Conservation (phyloP, 2,888 invertebrate genomes). For the Imbricaverruca yamaguchii region DNA sequence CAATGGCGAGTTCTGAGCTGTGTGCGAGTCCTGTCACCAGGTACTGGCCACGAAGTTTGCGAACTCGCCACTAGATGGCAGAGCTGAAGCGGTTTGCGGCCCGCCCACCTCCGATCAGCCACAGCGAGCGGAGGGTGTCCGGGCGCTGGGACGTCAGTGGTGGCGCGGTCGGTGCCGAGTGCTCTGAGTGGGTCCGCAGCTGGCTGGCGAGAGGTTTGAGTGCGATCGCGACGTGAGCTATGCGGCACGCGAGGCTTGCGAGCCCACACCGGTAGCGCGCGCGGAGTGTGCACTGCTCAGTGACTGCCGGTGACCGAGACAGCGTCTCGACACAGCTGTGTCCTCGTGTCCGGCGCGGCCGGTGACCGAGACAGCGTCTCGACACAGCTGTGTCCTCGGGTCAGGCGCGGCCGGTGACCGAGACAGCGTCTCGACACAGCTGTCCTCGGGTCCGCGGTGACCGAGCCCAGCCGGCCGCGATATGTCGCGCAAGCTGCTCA, state of each 20-base stretch:
- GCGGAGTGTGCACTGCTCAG: not conserved
- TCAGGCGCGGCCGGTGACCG: not conserved
- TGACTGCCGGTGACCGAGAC: not conserved
- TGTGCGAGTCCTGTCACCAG: too few species aligned
- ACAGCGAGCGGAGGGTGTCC: not conserved
- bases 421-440: not conserved
- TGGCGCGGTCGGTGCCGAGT: too few species aligned
- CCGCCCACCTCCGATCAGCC: not conserved
- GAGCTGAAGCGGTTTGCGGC: not conserved
- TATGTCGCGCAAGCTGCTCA: conserved; percentile 62
- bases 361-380: not conserved
- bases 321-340: not conserved
- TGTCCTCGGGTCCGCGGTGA: not conserved
- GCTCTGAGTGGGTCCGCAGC: too few species aligned
- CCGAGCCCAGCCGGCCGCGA: not conserved
- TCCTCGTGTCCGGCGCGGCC: not conserved
- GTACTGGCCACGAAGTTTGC: not conserved
- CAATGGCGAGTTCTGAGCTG: too few species aligned
- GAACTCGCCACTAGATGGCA: not conserved
- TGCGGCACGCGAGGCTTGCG: too few species aligned
- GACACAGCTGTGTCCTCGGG: not conserved
- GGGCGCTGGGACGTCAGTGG: not conserved
- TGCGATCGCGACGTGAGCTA: too few species aligned
- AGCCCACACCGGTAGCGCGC: too few species aligned
- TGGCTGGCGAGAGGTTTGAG: too few species aligned